These are phyloP conservation scores for Andricus curvator DNA, from an alignment of 2,888 invertebrate genomes.

Conservation along the genomic window DNA sequence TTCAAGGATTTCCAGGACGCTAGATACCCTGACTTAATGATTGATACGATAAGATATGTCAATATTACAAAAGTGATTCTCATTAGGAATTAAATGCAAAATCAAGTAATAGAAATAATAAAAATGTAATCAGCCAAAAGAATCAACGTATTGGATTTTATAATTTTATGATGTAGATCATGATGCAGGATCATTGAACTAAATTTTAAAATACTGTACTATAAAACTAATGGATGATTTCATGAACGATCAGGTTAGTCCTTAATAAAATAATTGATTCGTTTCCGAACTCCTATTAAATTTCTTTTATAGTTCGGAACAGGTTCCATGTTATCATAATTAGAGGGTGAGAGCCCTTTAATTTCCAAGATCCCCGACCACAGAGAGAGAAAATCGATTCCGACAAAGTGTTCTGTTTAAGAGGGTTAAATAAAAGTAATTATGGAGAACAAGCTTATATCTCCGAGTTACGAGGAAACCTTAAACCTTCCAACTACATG, in stretches of 20 bases:
- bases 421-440: constrained; percentile 41
- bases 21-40: no score
- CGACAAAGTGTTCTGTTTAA: constrained; percentile 36
- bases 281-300: constrained; percentile 35
- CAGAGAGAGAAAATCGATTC: constrained; percentile 33
- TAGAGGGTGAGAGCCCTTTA: constrained; percentile 35
- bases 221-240: constrained; percentile 26
- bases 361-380: constrained; percentile 34
- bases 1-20: no score
- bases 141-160: background rate
- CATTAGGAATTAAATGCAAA: background rate
- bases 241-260: constrained; percentile 32
- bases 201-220: background rate
- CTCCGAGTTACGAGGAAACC: constrained; percentile 33
- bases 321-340: constrained; percentile 41
- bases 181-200: constrained; percentile 11
- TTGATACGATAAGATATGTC: background rate
- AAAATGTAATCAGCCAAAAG: background rate
- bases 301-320: constrained; percentile 21
- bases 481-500: constrained; percentile 40
- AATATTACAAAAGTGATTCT: background rate
- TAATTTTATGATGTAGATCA: background rate
- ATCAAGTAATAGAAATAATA: background rate
- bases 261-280: constrained; percentile 40
- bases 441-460: constrained; percentile 40